Evolutionary conservation across 2,888 invertebrate genomes (phyloP).

Genomic region (Pterostichus madidus): DNA sequence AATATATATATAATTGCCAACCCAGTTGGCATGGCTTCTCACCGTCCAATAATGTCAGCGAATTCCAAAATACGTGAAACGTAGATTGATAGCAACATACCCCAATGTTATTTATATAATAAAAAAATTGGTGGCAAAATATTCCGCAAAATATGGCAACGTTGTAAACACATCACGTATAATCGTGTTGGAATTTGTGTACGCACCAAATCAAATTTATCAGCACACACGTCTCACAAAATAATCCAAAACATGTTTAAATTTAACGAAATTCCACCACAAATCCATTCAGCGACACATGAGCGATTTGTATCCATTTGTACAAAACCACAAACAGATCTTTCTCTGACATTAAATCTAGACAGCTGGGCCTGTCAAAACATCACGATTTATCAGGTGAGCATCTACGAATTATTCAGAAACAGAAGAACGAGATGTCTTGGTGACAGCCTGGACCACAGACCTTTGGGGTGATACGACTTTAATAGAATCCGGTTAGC

Average conservation of each 20-base stretch:
- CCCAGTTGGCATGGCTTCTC: no score
- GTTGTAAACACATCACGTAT: conserved; percentile 12
- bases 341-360: conserved; percentile 57
- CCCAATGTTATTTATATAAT: no score
- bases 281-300: conserved; percentile 60
- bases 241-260: conserved; percentile 60
- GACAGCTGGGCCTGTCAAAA: conserved; percentile 64
- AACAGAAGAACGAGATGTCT: conserved; percentile 4
- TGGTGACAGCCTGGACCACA: conserved; percentile 33
- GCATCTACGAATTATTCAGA: conserved; percentile 47
- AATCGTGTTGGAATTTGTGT: conserved; percentile 47
- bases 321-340: conserved; percentile 56
- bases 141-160: no score
- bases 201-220: conserved; percentile 40
- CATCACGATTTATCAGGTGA: conserved; percentile 63
- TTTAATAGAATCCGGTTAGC: conserved; percentile 17
- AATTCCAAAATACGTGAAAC: no score
- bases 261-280: conserved; percentile 59
- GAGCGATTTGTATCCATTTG: conserved; percentile 64
- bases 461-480: neutral
- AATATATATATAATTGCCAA: no score
- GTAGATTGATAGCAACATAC: no score
- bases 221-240: conserved; percentile 47
- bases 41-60: no score
- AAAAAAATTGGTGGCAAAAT: no score